These are phyloP conservation scores for Gavia stellata DNA, from an alignment of 2,113 vertebrate genomes.

Conservation along the genomic window DNA sequence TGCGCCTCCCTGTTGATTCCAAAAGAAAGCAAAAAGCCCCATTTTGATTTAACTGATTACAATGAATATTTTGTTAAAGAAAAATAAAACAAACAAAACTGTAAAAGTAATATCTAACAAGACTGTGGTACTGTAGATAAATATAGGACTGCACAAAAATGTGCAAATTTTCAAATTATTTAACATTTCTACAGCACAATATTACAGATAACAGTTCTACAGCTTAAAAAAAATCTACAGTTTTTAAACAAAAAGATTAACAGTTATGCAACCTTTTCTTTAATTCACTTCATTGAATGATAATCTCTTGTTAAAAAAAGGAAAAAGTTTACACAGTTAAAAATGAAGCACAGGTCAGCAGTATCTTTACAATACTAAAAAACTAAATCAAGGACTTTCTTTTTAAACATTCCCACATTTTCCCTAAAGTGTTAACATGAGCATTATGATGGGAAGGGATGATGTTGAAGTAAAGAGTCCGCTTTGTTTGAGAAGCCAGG, in stretches of 20 bases:
- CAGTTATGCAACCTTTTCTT: slow-evolving; percentile 79
- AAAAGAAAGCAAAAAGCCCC: slow-evolving; percentile 75
- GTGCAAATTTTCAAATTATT: slow-evolving; percentile 79
- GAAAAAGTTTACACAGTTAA: slow-evolving; percentile 89
- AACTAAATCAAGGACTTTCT: slow-evolving; percentile 93
- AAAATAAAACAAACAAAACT: slow-evolving; percentile 67
- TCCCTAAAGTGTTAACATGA: slow-evolving; percentile 83
- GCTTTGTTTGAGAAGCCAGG: slow-evolving; percentile 73
- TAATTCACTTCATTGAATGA: slow-evolving; percentile 83
- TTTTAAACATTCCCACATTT: slow-evolving; percentile 82
- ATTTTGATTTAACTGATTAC: slow-evolving; percentile 76
- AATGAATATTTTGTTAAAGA: slow-evolving; percentile 71
- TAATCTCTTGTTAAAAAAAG: slow-evolving; percentile 88
- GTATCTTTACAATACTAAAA: slow-evolving; percentile 99
- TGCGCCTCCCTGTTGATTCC: slow-evolving; percentile 99
- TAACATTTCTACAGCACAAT: slow-evolving; percentile 80
- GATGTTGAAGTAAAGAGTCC: slow-evolving; percentile 71
- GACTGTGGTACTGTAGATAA: slow-evolving; percentile 76
- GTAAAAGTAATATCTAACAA: slow-evolving; percentile 70
- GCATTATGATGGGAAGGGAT: slow-evolving; percentile 79
- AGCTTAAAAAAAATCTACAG: slow-evolving; percentile 82
- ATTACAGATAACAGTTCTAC: slow-evolving; percentile 89
- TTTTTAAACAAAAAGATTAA: slow-evolving; percentile 78
- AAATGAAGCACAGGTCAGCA: slow-evolving; percentile 96
- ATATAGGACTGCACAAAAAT: slow-evolving; percentile 79